Evolutionary conservation across 35 echinoderm and acorn worm genomes (phyloP), one percentile per base, ranked within the genome.

Genomic region (Diadema setosum): DNA sequence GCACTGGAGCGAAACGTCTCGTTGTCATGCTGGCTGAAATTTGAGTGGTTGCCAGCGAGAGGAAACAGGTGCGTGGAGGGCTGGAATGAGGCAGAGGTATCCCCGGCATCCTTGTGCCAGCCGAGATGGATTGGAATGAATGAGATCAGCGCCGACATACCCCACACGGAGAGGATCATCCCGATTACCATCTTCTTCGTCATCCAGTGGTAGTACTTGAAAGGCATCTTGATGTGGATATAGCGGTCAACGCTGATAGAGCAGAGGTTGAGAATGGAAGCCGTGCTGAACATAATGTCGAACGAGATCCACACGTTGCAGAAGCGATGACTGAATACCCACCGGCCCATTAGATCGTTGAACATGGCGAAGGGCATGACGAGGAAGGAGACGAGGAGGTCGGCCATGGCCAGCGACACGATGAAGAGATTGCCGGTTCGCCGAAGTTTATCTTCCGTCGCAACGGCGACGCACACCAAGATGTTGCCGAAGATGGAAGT

Each of bases 211-310:
- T 94, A 94, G 39, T 99, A 99, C 33, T 93, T 88, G 49, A 99
- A 91, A 9, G 96, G 96, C 67, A 83, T 91, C 83, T 99, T 99
- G 25, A 99, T 99, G 63, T 99, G 96, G 27, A 99, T 82, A 76
- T 99, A 99, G 17, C 96, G 65, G 60, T 99, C 96, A 6, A 94
- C 93, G 58, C 96, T 99, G 15, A 99, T 99, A 1, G 93, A 89
- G 43, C 96, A 99, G 20, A 99, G 82, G 84, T 99, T 99, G 42
- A 99, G 58, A 61, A 99, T 99, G 12, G 96, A 99, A 1, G 96
- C 96, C 7, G 96, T 99, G 42, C 93, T 95, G 58, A 99, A 99
- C 89, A 99, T 92, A 12, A 99, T 89, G 58, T 99, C 96, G 59
- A 99, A 99, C 0, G 92, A 94, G 15, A 99, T 94, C 96, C 96